These are phyloP conservation scores for Enteromius viviparus DNA, from an alignment of 2,797 vertebrate species.

Conservation along the genomic window DNA sequence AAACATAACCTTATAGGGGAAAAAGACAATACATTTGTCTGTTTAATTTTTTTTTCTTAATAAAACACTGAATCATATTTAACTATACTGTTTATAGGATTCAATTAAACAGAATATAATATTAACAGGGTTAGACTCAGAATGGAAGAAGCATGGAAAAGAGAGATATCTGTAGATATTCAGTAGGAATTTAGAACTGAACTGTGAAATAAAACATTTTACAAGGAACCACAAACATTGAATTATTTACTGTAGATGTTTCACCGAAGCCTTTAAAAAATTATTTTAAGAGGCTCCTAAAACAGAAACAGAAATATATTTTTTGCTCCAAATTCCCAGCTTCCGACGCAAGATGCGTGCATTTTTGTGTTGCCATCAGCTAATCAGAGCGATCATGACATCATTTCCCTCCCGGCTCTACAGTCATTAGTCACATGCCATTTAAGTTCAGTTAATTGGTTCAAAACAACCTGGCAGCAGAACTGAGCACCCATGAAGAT, in stretches of 20 bases:
- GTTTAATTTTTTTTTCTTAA: not conserved
- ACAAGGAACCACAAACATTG: not conserved
- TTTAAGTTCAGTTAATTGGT: slow-evolving; percentile 36
- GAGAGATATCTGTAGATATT: not conserved
- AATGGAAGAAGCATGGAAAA: not conserved
- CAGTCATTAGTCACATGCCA: slow-evolving; percentile 22
- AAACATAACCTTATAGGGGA: too few species aligned
- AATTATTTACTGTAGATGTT: not conserved
- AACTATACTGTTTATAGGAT: not conserved
- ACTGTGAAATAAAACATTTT: not conserved
- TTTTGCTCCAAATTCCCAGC: slow-evolving; percentile 1
- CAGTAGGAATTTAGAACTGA: not conserved
- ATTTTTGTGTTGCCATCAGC: not conserved
- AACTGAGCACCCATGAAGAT: slow-evolving; percentile 2
- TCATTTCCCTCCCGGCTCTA: slow-evolving; percentile 5
- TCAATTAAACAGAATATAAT: not conserved
- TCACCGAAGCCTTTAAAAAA: not conserved
- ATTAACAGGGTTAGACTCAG: not conserved
- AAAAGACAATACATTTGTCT: too few species aligned
- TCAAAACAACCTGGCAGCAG: slow-evolving; percentile 31
- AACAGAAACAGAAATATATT: not conserved
- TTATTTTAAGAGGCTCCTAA: not conserved
- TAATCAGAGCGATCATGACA: slow-evolving; percentile 24
- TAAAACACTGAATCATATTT: not conserved
- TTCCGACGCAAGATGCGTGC: not conserved